Base-by-base conservation (phyloP, 1,140 invertebrate species). In the Drosophila serrata region DNA sequence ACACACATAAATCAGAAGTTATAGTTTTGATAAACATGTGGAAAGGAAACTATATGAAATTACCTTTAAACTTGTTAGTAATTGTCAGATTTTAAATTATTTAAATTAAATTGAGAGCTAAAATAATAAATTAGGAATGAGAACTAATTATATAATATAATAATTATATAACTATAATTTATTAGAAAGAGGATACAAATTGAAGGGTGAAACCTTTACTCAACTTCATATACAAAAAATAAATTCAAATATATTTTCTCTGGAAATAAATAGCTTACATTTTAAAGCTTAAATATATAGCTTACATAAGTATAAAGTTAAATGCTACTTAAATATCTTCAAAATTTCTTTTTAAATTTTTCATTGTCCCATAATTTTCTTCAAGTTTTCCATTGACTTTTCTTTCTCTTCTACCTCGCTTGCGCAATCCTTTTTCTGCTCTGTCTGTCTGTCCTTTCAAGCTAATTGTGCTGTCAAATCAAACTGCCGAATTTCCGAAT, bases 391-490 rank as follows among this genome's bases (percentile, higher is more conserved):
- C 22, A 27, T 42, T n/a, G 31, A 35, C 49, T 43, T 45, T 7
- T 27, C 37, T 33, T 22, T 39, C 42, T 33, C 33, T 33, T 55
- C 37, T 17, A 6, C 56, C 17, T 61, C 4, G 51, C 58, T 78
- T 40, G 43, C 35, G 45, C 51, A 60, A 80, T 48, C 42, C 35
- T 55, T 37, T 75, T 63, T 64, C 57, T 77, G 51, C 58, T 75
- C 58, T 75, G 70, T 27, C 45, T 49, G n/a, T 15, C 45, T 49
- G 48, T 81, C 79, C 58, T 67, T 70, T 58, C 39, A 24, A 51
- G 56, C 79, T 82, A 81, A 82, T 81, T 81, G 79, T 81, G 35
- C 74, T 81, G 79, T 73, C 76, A 84, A 76, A 64, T 80, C 46
- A 67, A 73, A 57, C 13, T 48, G 35, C 37, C 65, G 46, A 81